Conservation (phyloP, 2,888 invertebrate species). For the Volucella inanis region DNA sequence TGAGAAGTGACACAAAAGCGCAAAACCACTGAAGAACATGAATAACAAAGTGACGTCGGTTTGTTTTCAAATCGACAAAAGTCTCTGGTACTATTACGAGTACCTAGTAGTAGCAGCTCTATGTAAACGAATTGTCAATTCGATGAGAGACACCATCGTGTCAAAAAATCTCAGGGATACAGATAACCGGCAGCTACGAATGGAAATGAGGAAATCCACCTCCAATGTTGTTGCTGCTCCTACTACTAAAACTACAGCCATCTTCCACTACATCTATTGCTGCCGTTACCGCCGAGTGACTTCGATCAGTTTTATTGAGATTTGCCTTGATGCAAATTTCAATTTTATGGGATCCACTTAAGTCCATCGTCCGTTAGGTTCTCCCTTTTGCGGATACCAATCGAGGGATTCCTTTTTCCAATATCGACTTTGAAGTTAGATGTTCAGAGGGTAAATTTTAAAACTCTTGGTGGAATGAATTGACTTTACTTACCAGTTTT, state of each 20-base stretch:
- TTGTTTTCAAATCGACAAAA: constrained; percentile 55
- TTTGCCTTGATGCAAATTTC: constrained; percentile 74
- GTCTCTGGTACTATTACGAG: constrained; percentile 5
- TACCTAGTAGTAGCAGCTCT: constrained; percentile 47
- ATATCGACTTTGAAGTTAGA: constrained; percentile 3
- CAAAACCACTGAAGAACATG: constrained; percentile 72
- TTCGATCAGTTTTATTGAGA: constrained; percentile 74
- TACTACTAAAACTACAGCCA: background rate
- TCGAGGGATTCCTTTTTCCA: constrained; percentile 33
- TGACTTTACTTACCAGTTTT: constrained; percentile 59
- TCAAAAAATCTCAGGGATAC: constrained; percentile 44
- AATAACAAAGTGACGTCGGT: constrained; percentile 69
- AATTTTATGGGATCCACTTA: constrained; percentile 74
- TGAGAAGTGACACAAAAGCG: constrained; percentile 67
- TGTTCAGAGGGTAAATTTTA: constrained; percentile 27
- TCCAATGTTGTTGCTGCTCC: background rate
- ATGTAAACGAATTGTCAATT: constrained; percentile 67
- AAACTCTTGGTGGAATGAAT: constrained; percentile 25
- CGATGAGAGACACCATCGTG: constrained; percentile 41
- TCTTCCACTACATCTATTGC: background rate
- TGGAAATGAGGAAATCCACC: constrained; percentile 20
- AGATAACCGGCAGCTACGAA: constrained; percentile 11
- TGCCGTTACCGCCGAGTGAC: constrained; percentile 54
- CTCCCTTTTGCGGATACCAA: constrained; percentile 52
- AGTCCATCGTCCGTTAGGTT: constrained; percentile 65